Conservation (phyloP, 2,113 vertebrate species). For the Leucopsar rothschildi region DNA sequence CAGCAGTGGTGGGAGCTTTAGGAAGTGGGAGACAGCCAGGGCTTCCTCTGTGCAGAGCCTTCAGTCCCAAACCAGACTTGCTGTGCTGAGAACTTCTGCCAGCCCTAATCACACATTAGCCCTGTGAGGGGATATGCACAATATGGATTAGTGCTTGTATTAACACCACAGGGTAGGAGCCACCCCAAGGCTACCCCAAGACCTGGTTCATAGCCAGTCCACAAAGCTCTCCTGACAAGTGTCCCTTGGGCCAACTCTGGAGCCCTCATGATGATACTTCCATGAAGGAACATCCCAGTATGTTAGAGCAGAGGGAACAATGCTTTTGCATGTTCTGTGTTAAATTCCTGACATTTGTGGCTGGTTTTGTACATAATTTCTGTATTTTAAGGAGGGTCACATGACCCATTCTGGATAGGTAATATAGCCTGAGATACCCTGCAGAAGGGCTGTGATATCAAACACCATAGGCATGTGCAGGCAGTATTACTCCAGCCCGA, state of each 20-base stretch:
- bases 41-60: background rate
- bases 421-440: background rate
- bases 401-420: background rate
- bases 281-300: background rate
- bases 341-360: background rate
- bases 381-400: background rate
- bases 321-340: background rate
- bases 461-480: background rate
- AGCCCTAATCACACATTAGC: background rate
- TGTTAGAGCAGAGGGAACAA: fast-evolving
- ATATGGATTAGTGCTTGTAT: background rate
- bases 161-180: background rate
- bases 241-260: background rate
- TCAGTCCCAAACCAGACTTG: background rate
- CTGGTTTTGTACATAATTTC: background rate
- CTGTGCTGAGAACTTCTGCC: background rate
- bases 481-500: background rate
- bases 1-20: background rate
- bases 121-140: background rate
- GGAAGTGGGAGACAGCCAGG: background rate
- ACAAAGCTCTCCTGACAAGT: background rate
- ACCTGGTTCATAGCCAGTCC: background rate
- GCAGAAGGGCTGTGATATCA: background rate
- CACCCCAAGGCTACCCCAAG: background rate
- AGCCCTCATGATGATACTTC: background rate